phyloP scores from a whole-genome alignment of 2,888 invertebrate genomes.

The Caenorhabditis sp. region DNA sequence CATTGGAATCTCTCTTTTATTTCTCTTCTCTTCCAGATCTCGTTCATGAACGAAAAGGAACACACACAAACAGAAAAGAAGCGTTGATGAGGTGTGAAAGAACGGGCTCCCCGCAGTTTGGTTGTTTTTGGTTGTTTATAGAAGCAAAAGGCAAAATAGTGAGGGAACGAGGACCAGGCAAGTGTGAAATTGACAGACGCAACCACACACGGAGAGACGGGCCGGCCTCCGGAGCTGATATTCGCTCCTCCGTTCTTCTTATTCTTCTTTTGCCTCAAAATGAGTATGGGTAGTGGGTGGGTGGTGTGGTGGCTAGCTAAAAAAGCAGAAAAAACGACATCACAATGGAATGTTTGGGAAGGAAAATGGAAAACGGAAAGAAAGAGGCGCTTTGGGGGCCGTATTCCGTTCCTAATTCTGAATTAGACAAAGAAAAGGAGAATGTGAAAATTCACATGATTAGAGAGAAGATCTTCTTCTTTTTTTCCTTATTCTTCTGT shows the following conservation, averaged over 20 bases:
- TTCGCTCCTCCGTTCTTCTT: constrained; percentile 49
- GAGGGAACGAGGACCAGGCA: constrained; percentile 53
- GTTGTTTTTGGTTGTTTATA: constrained; percentile 58
- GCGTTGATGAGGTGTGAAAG: constrained; percentile 57
- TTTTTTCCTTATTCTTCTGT: constrained; percentile 18
- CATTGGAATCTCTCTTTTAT: neutral
- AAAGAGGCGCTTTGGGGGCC: constrained; percentile 9
- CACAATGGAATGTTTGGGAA: constrained; percentile 54
- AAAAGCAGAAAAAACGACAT: constrained; percentile 57
- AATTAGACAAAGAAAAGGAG: constrained; percentile 55
- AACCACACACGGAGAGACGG: too few relatives aligned
- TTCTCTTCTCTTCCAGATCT: constrained; percentile 1
- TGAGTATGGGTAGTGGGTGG: constrained; percentile 36
- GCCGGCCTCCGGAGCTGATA: constrained; percentile 41
- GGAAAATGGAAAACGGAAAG: constrained; percentile 22
- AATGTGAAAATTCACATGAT: constrained; percentile 60
- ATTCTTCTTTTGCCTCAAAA: constrained; percentile 39
- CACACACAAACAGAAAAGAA: constrained; percentile 22
- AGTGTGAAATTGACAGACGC: constrained; percentile 61
- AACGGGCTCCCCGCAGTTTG: constrained; percentile 11
- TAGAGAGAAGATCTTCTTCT: constrained; percentile 34
- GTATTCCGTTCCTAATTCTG: constrained; percentile 57
- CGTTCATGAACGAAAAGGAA: constrained; percentile 6
- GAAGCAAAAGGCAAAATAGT: constrained; percentile 62
- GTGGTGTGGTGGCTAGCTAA: constrained; percentile 27